Evolutionary conservation across 1,140 invertebrate species (phyloP), one percentile per base, ranked within the genome.

Genomic region (Rhynchophorus ferrugineus): DNA sequence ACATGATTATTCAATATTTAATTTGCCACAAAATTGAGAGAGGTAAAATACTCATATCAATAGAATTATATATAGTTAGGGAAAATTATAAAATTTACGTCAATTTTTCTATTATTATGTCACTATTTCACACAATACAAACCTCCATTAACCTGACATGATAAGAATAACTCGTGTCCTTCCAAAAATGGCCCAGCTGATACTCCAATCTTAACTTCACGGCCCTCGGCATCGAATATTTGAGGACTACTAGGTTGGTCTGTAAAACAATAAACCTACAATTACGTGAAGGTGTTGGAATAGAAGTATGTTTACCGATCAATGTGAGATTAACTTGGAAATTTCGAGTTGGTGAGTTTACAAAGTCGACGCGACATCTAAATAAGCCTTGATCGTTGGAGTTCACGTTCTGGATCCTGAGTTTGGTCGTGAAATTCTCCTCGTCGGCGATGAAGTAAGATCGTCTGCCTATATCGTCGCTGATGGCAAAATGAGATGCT

Each of bases 101-200:
- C n/a, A n/a, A n/a, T n/a, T n/a, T n/a, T n/a, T n/a, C n/a, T n/a
- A n/a, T n/a, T n/a, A n/a, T n/a, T n/a, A n/a, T n/a, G n/a, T n/a
- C n/a, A n/a, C n/a, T n/a, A n/a, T n/a, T n/a, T n/a, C n/a, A n/a
- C n/a, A n/a, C n/a, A n/a, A n/a, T n/a, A n/a, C n/a, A n/a, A n/a
- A 91, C 89, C 89, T 70, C 87, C 88, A 60, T 78, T 77, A 43
- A 88, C 87, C 71, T 89, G 83, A 69, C 89, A 93, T 53, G 83
- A 84, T 17, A 92, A 74, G 52, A 82, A 79, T 5, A 91, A 74
- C 62, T 84, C 80, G 61, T 85, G 83, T 37, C 85, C 88, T 73
- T 91, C 88, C 51, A 85, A 75, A 69, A 89, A 91, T 18, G 87
- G 89, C 34, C 89, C 87, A 1, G 85, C 85, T 14, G 82, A 70